Evolutionary conservation across 1,140 invertebrate species (phyloP).

Genomic region (Thaumatotibia leucotreta): DNA sequence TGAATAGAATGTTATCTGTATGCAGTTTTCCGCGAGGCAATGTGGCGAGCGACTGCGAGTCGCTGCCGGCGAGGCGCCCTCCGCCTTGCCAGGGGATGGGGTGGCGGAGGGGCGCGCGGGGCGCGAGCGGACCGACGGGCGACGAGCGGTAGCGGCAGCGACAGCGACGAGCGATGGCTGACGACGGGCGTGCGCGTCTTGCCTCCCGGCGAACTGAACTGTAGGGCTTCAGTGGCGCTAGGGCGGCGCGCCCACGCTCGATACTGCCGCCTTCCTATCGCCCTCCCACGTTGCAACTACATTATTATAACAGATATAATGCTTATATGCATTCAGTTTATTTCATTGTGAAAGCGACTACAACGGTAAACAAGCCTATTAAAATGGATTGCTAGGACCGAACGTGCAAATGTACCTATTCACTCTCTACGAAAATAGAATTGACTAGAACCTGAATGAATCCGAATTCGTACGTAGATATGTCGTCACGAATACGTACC

Average conservation of each 20-base stretch:
- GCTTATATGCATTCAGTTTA: background rate
- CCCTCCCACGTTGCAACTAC: slow-evolving; percentile 69
- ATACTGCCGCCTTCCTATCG: slow-evolving; percentile 63
- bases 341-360: background rate
- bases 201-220: slow-evolving; percentile 48
- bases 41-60: slow-evolving; percentile 3
- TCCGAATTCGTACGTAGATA: background rate
- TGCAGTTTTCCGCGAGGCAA: slow-evolving; percentile 5
- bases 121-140: slow-evolving; percentile 16
- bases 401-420: background rate
- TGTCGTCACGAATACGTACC: too few species aligned
- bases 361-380: background rate
- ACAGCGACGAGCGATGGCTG: background rate
- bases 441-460: background rate
- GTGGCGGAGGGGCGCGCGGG: slow-evolving; percentile 15
- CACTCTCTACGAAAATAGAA: slow-evolving; percentile 31
- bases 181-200: slow-evolving; percentile 36
- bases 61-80: slow-evolving; percentile 3
- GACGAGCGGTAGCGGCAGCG: slow-evolving; percentile 16
- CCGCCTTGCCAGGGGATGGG: background rate
- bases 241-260: slow-evolving; percentile 70
- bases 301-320: slow-evolving; percentile 47
- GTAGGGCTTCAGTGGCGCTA: slow-evolving; percentile 54
- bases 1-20: background rate
- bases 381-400: background rate